Base-by-base conservation (phyloP, 1,140 invertebrate genomes). In the Lasioglossum albipes region DNA sequence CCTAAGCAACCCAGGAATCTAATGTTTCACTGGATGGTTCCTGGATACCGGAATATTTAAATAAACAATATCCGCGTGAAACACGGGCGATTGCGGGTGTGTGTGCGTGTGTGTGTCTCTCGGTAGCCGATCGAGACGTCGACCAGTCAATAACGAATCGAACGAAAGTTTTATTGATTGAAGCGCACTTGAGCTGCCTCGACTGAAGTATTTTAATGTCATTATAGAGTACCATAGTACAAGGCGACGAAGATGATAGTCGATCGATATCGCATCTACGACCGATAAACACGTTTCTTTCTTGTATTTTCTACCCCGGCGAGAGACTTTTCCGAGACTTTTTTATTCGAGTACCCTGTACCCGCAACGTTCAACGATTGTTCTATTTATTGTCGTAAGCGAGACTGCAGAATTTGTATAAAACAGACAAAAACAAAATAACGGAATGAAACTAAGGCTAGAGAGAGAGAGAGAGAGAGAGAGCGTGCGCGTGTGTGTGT, bases 151-250 rank as follows among this genome's bases (percentile, higher is more conserved):
- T 78, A 72, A 36, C 13, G 20, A 20, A 76, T 76, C 49, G 64
- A 67, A 78, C 45, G 22, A 69, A 76, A 69, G 36, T 76, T 59
- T 54, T 59, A 69, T 59, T 59, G 18, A 41, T 69, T 27, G 41
- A n/a, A 49, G 52, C 67, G 20, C 27, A 20, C 52, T 49, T 20
- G 42, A 52, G 31, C 41, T 69, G n/a, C 69, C 70, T 31, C 52
- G 77, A 74, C 71, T 57, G 62, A 78, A 52, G 59, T 71, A 78
- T 61, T 77, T 77, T 70, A 77, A 70, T 49, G 75, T 77, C 75
- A 78, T 74, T 79, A 49, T 79, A 79, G 70, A 74, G 77, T 79
- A 79, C 70, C 77, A 79, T 74, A 74, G 71, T 74, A 74, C 77
- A 74, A 79, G 70, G 27, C 70, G 71, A 74, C 70, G 57, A 59